phyloP scores from a whole-genome alignment of 2,797 vertebrate genomes.

The Peromyscus attwateri region DNA sequence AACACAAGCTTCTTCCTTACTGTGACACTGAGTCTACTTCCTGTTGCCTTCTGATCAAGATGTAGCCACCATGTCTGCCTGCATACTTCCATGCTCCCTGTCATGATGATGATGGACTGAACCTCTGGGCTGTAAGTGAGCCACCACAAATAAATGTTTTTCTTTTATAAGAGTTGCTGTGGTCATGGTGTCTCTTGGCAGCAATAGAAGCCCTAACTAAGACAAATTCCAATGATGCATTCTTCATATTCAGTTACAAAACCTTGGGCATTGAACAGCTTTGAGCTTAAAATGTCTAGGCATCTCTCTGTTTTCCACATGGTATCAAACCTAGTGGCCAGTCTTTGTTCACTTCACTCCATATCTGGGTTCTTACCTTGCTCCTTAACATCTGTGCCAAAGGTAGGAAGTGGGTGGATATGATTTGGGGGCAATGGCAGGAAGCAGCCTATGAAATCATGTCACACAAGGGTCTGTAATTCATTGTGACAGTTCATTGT shows the following conservation, averaged over 20 bases:
- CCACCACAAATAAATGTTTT: not conserved
- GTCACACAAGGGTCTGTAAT: constrained; percentile 46
- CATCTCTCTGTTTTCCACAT: not conserved
- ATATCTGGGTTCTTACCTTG: not conserved
- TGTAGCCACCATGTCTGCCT: not conserved
- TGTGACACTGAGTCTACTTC: not conserved
- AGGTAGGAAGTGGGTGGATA: not conserved
- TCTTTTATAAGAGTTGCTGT: not conserved
- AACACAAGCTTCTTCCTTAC: not conserved
- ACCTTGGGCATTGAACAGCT: not conserved
- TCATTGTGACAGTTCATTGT: constrained; percentile 76
- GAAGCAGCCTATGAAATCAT: constrained; percentile 44
- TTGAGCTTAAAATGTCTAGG: not conserved
- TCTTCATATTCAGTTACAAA: not conserved
- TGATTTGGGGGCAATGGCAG: constrained; percentile 5
- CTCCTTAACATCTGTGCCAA: not conserved
- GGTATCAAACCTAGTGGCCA: not conserved
- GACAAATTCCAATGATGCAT: not conserved
- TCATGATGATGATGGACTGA: not conserved
- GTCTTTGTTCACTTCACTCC: not conserved
- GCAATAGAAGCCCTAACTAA: not conserved
- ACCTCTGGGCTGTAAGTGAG: not conserved
- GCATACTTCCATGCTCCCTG: not conserved
- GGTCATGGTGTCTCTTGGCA: not conserved
- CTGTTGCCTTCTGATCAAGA: not conserved